Conservation (phyloP, 2,113 vertebrate species). For the Calonectris borealis region DNA sequence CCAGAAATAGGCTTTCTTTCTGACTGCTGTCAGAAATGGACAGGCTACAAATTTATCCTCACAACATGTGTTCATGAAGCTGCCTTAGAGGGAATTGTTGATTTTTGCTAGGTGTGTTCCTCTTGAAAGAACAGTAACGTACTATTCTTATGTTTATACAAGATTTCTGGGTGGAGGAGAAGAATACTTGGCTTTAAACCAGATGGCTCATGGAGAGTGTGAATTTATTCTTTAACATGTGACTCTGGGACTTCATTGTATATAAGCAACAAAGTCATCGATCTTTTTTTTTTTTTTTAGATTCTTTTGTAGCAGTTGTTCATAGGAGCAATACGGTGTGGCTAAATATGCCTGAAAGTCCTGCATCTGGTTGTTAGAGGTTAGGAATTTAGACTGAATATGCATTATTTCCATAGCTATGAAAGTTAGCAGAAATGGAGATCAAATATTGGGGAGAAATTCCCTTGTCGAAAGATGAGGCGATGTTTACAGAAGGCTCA, state of each 20-base stretch:
- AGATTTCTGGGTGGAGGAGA: constrained; percentile 1
- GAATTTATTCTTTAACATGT: not conserved
- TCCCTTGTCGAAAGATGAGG: not conserved
- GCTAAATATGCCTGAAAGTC: not conserved
- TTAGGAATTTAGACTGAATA: not conserved
- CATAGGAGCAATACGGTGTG: not conserved
- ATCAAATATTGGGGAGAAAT: not conserved
- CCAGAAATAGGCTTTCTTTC: not conserved
- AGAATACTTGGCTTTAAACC: constrained; percentile 4
- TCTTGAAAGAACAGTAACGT: not conserved
- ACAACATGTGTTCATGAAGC: not conserved
- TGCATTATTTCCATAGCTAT: not conserved
- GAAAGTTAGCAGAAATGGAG: not conserved
- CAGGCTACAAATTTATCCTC: not conserved
- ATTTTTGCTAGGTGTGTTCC: constrained; percentile 7
- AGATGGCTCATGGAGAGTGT: not conserved
- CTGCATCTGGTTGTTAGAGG: not conserved
- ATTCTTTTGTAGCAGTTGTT: not conserved
- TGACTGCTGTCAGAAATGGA: not conserved
- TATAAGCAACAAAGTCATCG: not conserved
- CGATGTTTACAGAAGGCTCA: not conserved
- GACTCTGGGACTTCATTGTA: not conserved
- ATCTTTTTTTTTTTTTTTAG: not conserved
- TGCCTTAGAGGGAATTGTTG: not conserved
- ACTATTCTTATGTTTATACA: not conserved